Evolutionary conservation across 2,113 vertebrate species (phyloP).

Genomic region (Physeter macrocephalus): DNA sequence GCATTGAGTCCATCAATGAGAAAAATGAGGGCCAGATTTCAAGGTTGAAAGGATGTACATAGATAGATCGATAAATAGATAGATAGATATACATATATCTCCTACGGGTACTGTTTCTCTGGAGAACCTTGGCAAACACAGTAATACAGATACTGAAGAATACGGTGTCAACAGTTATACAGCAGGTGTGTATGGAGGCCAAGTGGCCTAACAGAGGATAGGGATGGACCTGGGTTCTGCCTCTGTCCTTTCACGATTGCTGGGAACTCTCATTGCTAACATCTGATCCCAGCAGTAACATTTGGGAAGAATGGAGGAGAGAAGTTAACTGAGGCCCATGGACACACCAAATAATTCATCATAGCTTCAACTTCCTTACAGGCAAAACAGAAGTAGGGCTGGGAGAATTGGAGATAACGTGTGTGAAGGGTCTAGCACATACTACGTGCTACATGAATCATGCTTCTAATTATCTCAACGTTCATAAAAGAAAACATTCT

Average conservation of each 20-base stretch:
- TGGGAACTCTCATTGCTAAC: background rate
- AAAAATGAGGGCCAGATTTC: background rate
- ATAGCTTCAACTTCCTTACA: background rate
- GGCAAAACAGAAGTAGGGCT: background rate
- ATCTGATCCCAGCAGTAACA: background rate
- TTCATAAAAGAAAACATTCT: background rate
- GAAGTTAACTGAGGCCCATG: background rate
- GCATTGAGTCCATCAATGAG: background rate
- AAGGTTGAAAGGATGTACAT: background rate
- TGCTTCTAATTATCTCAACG: background rate
- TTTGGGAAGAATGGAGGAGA: background rate
- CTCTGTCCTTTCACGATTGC: background rate
- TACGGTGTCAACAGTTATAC: no score
- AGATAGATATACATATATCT: background rate
- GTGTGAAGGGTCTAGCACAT: background rate
- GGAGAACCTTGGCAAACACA: background rate
- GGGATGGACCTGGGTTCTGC: background rate
- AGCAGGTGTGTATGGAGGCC: background rate
- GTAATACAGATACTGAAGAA: background rate
- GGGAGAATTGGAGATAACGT: background rate
- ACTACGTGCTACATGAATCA: background rate
- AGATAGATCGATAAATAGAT: background rate
- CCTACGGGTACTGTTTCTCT: background rate
- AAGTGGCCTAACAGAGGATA: background rate
- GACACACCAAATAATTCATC: background rate